Evolutionary conservation across 2,113 vertebrate species (phyloP), one percentile per base, ranked within the genome.

Genomic region (Bufo gargarizans): DNA sequence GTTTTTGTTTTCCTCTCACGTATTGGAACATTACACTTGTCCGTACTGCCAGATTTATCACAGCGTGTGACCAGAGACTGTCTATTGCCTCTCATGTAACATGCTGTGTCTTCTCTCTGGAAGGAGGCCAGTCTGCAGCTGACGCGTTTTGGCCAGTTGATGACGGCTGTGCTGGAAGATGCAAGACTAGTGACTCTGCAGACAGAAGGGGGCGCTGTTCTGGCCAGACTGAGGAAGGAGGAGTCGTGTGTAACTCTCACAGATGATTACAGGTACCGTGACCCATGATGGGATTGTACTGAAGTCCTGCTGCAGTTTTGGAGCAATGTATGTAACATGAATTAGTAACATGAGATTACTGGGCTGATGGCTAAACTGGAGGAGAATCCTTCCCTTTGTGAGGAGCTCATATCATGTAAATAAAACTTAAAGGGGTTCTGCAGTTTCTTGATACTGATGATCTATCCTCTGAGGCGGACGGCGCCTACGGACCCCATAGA

Each of bases 171-270:
- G 65, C 94, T 99, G 0, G 95, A 95, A 13, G 97, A 99, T 1
- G 61, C 92, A 0, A 93, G 90, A 82, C 92, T 99, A 91, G 95
- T 96, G 67, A 94, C 92, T 85, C 90, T 99, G 55, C 98, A 99
- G 91, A 92, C 95, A 91, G 97, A 98, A 86, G 98, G 98, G 4
- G 96, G 95, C 65, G 94, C 95, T 0, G 94, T 94, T 0, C 91
- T 99, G 90, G 95, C 96, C 0, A 92, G 95, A 79, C 93, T 99
- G 49, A 95, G 95, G 77, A 96, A 96, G 88, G 96, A 97, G 61
- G 95, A 95, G 22, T 93, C 93, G 61, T 92, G 93, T 53, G 91
- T 96, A 58, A 90, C 91, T 0, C 90, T 91, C 86, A 95, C 95
- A 0, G 95, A 93, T 0, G 97, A 97, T 82, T 94, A 94, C 90